A percentile compares a stretch with the other conserved stretches of the same genome.
These are phyloP conservation scores for Steatocranus sp. DNA, from an alignment of 2,797 vertebrate species.

Conservation along the genomic window DNA sequence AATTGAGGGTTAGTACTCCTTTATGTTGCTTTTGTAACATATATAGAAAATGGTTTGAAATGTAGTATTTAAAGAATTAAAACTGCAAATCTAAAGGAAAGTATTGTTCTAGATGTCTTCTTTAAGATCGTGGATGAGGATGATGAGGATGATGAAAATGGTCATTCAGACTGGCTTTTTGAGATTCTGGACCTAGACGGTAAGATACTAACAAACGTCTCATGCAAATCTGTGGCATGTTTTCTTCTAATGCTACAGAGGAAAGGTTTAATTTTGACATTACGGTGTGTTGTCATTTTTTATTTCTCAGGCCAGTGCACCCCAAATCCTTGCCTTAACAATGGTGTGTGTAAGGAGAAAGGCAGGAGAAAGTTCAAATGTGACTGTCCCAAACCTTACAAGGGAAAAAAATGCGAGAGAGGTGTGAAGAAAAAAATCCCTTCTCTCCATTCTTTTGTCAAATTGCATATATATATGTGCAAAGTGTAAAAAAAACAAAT, in stretches of 20 bases:
- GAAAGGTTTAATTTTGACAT: not conserved
- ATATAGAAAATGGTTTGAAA: not conserved
- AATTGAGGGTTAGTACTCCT: slow-evolving; percentile 19
- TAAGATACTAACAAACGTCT: slow-evolving; percentile 2
- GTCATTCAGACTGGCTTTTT: slow-evolving; percentile 58
- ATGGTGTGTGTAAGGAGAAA: slow-evolving; percentile 67
- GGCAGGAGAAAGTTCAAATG: slow-evolving; percentile 49
- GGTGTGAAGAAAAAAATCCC: slow-evolving; percentile 34
- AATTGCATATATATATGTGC: not conserved
- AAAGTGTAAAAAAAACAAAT: not conserved
- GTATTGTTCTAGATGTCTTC: slow-evolving; percentile 32
- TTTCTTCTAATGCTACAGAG: not conserved
- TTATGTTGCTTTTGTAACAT: not conserved
- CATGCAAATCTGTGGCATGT: not conserved
- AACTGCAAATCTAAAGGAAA: not conserved
- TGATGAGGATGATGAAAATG: slow-evolving; percentile 46
- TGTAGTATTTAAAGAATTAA: not conserved
- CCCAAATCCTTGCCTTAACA: slow-evolving; percentile 72
- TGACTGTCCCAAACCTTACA: slow-evolving; percentile 64
- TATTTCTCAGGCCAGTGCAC: slow-evolving; percentile 57
- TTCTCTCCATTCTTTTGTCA: not conserved
- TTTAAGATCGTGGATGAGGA: slow-evolving; percentile 40
- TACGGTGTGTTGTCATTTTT: not conserved
- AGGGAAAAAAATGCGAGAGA: slow-evolving; percentile 70
- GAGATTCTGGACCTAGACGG: slow-evolving; percentile 59